Evolutionary conservation across 2,888 invertebrate species (phyloP).

Genomic region (Pecten maximus): DNA sequence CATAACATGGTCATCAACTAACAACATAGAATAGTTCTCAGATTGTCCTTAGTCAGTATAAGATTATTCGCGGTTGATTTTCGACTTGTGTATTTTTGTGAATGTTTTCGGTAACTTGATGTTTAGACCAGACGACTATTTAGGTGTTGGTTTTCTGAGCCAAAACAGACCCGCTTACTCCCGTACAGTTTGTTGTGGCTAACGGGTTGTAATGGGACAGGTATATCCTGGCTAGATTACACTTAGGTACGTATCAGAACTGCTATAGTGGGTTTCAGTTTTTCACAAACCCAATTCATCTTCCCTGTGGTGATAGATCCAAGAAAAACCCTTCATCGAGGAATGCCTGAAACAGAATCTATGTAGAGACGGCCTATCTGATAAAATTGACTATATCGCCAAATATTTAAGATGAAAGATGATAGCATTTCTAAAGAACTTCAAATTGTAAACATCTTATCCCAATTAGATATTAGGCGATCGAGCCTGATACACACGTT

Average conservation of each 20-base stretch:
- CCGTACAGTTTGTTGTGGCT: neutral
- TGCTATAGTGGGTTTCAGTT: neutral
- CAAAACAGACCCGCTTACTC: neutral
- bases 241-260: neutral
- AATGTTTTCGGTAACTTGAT: neutral
- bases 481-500: neutral
- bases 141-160: neutral
- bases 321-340: neutral
- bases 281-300: slow-evolving; percentile 26
- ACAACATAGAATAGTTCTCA: too few relatives aligned
- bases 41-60: too few relatives aligned
- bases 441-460: slow-evolving; percentile 33
- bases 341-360: slow-evolving; percentile 4
- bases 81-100: too few relatives aligned
- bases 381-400: slow-evolving; percentile 33
- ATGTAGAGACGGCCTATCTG: neutral
- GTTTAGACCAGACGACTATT: neutral
- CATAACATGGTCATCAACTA: too few relatives aligned
- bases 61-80: too few relatives aligned
- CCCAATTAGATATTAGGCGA: slow-evolving; percentile 33
- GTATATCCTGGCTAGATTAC: neutral
- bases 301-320: neutral
- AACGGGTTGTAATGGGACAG: neutral
- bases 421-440: slow-evolving; percentile 23
- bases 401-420: slow-evolving; percentile 35